These are phyloP conservation scores for Sebastes kiyomatsui DNA, from an alignment of 2,797 vertebrate species.

Conservation along the genomic window DNA sequence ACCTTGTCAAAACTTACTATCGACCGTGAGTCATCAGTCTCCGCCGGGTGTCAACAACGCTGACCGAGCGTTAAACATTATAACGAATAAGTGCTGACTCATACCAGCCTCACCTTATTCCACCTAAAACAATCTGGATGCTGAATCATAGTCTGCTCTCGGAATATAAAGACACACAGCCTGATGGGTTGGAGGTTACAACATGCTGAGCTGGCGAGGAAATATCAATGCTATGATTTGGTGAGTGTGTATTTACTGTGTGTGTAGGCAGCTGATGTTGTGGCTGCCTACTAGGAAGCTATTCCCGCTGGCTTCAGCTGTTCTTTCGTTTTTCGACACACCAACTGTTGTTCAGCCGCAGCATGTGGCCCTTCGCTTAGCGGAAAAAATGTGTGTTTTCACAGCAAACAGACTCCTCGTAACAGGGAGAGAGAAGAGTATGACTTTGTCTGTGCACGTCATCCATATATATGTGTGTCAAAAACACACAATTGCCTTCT, in stretches of 20 bases:
- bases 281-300: constrained; percentile 38
- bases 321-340: constrained; percentile 31
- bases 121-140: background rate
- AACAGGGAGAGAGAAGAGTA: background rate
- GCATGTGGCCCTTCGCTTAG: constrained; percentile 44
- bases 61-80: constrained; percentile 3
- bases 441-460: background rate
- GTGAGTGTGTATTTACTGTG: constrained; percentile 4
- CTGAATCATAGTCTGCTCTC: constrained; percentile 32
- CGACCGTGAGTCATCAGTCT: constrained; percentile 40
- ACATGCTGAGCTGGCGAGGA: constrained; percentile 13
- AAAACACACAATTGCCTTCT: constrained; percentile 14
- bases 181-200: background rate
- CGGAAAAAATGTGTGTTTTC: constrained; percentile 23
- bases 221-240: constrained; percentile 23
- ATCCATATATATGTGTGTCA: background rate
- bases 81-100: constrained; percentile 34
- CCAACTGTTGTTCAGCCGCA: constrained; percentile 67
- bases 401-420: constrained; percentile 36
- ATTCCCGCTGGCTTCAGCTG: constrained; percentile 68
- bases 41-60: background rate
- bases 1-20: constrained; percentile 24
- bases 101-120: constrained; percentile 3
- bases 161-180: constrained; percentile 4
- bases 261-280: constrained; percentile 52